phyloP scores from a whole-genome alignment of 2,888 invertebrate genomes.

The Dastarcus helophoroides region DNA sequence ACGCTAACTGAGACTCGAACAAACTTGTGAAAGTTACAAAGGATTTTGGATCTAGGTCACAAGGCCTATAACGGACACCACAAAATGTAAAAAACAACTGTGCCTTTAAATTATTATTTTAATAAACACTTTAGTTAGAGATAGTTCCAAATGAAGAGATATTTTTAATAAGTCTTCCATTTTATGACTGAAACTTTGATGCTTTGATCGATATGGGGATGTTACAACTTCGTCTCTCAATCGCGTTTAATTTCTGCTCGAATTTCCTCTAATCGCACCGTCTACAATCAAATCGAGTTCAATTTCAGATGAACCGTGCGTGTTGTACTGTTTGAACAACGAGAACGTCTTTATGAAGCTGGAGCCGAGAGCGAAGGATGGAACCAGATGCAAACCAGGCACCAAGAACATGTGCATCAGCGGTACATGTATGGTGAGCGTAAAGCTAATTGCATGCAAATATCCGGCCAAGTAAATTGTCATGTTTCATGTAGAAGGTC shows the following conservation, averaged over 20 bases:
- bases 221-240: background rate
- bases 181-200: too few species aligned
- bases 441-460: too few species aligned
- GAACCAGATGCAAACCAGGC: conserved; percentile 51
- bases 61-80: too few species aligned
- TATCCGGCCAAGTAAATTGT: too few species aligned
- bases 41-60: too few species aligned
- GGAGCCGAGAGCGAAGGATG: conserved; percentile 48
- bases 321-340: conserved; percentile 50
- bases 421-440: conserved; percentile 50
- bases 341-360: conserved; percentile 46
- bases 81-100: too few species aligned
- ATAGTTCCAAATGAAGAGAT: too few species aligned
- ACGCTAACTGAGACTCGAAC: too few species aligned
- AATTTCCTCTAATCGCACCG: conserved; percentile 2
- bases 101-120: too few species aligned
- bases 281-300: conserved; percentile 3
- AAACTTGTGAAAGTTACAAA: too few species aligned
- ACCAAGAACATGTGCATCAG: conserved; percentile 52
- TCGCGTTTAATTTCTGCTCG: conserved; percentile 2
- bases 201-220: conserved; percentile 1
- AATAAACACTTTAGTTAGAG: too few species aligned
- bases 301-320: conserved; percentile 42
- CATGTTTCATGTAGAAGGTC: conserved; percentile 49
- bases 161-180: too few species aligned